Evolutionary conservation across 2,888 invertebrate genomes (phyloP).

Genomic region (Platycnemis pennipes): DNA sequence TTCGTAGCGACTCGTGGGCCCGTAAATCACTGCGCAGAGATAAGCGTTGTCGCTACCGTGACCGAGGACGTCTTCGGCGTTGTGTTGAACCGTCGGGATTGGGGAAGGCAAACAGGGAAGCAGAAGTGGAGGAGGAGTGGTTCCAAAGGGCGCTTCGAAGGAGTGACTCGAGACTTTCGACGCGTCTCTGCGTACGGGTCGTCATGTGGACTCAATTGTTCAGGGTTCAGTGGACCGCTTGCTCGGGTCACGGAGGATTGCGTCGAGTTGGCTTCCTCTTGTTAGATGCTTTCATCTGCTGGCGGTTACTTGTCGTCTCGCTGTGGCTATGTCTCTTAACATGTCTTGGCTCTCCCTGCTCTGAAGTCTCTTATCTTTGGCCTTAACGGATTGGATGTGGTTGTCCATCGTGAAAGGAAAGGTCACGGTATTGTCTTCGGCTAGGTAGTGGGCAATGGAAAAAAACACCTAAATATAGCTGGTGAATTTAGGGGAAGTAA

Average conservation of each 20-base stretch:
- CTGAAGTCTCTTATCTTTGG: no score
- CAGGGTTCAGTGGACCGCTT: neutral
- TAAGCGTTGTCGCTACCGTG: neutral
- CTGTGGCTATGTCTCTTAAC: neutral
- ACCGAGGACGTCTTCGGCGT: neutral
- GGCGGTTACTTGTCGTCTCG: neutral
- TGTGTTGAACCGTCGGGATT: neutral
- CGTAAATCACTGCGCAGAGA: neutral
- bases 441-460: no score
- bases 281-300: neutral
- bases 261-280: neutral
- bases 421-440: no score
- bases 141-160: neutral
- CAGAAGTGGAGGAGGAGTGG: neutral
- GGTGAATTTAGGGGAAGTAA: no score
- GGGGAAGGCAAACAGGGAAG: neutral
- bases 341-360: no score
- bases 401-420: no score
- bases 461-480: no score
- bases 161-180: neutral
- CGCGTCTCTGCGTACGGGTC: slow-evolving; percentile 13
- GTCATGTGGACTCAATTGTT: neutral
- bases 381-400: no score
- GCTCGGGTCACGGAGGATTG: slow-evolving; percentile 1
- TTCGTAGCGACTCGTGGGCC: neutral